phyloP scores from a whole-genome alignment of 2,888 invertebrate species.

The Sericinus montela region DNA sequence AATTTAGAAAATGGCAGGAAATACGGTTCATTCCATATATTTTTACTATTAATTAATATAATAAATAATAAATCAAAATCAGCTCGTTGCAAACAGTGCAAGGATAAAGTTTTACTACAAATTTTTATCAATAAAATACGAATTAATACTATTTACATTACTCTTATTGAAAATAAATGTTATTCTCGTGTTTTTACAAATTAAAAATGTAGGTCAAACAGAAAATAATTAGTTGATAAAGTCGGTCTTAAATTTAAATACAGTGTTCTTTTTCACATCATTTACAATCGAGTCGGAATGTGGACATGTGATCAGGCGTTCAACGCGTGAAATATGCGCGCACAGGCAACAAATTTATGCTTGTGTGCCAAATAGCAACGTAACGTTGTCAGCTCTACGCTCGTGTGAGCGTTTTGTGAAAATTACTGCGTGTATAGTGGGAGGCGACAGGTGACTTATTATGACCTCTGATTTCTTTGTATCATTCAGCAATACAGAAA shows the following conservation, averaged over 20 bases:
- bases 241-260: constrained; percentile 23
- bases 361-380: constrained; percentile 46
- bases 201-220: constrained; percentile 20
- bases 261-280: constrained; percentile 30
- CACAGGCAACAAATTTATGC: constrained; percentile 22
- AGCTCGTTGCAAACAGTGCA: too few relatives aligned
- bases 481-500: too few relatives aligned
- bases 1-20: too few relatives aligned
- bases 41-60: too few relatives aligned
- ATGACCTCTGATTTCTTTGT: too few relatives aligned
- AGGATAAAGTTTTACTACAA: too few relatives aligned
- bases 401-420: constrained; percentile 34
- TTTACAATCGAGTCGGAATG: constrained; percentile 58
- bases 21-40: too few relatives aligned
- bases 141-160: too few relatives aligned
- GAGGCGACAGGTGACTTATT: constrained; percentile 11
- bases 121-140: too few relatives aligned
- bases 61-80: too few relatives aligned
- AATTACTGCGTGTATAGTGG: constrained; percentile 28
- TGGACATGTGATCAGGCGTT: constrained; percentile 62
- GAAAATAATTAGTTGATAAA: constrained; percentile 29
- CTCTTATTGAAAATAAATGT: too few relatives aligned
- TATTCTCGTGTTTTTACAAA: constrained; percentile 15
- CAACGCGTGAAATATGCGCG: constrained; percentile 51
- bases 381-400: constrained; percentile 38